Conservation (phyloP, 2,113 vertebrate genomes). For the Muntiacus muntjak region DNA sequence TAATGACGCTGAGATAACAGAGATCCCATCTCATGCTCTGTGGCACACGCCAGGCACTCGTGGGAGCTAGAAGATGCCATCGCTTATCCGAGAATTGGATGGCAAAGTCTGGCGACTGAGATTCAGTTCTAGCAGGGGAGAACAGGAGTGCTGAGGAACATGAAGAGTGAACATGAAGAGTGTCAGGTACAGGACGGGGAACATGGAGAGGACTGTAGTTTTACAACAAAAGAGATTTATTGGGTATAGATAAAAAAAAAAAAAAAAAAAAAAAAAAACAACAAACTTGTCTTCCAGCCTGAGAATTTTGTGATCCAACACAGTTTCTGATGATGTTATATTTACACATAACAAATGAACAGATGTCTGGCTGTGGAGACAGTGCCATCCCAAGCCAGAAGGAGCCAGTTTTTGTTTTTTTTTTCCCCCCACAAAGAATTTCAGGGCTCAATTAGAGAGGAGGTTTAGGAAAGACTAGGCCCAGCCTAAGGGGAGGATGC, state of each 20-base stretch:
- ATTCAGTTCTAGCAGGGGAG: slow-evolving; percentile 1
- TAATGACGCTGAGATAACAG: slow-evolving; percentile 71
- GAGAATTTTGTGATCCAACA: slow-evolving; percentile 27
- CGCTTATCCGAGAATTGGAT: neutral
- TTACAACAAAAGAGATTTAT: slow-evolving; percentile 14
- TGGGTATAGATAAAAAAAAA: neutral
- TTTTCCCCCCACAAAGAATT: neutral
- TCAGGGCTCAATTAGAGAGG: neutral
- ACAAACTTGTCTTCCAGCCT: neutral
- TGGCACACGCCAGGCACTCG: slow-evolving; percentile 48
- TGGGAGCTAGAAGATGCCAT: slow-evolving; percentile 2
- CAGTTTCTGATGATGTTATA: neutral
- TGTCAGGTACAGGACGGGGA: neutral
- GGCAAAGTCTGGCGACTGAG: neutral
- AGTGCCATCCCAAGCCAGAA: neutral
- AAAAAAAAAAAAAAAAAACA: neutral
- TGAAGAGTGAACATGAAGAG: neutral
- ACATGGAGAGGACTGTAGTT: neutral
- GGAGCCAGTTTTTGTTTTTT: neutral
- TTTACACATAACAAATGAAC: neutral
- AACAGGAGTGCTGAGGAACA: neutral
- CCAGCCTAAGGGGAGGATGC: neutral
- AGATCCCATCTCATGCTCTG: slow-evolving; percentile 66
- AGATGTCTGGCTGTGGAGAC: neutral
- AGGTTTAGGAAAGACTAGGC: neutral